These are phyloP conservation scores for Psephotus haematonotus DNA, from an alignment of 2,113 vertebrate genomes.

Conservation along the genomic window DNA sequence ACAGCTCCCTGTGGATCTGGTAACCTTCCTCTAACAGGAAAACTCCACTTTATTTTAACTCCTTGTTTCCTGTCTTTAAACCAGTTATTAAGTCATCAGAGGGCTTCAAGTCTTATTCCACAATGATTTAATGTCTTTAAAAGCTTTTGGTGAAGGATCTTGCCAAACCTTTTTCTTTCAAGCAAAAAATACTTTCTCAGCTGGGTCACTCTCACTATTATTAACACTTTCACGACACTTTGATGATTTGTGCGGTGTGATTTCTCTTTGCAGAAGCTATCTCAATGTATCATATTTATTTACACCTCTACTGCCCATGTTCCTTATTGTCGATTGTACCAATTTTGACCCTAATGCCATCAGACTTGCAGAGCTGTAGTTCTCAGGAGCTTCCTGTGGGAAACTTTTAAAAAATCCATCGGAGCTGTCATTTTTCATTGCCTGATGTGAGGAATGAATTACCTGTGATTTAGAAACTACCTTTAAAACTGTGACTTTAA, in stretches of 20 bases:
- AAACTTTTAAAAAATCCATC: background rate
- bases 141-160: background rate
- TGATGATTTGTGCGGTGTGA: background rate
- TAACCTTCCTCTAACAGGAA: slow-evolving; percentile 7
- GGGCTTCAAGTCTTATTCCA: background rate
- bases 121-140: background rate
- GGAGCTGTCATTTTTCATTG: background rate
- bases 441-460: background rate
- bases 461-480: background rate
- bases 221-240: slow-evolving; percentile 2
- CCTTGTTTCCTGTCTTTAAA: slow-evolving; percentile 1
- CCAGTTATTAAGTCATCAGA: slow-evolving; percentile 1
- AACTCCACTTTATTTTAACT: slow-evolving; percentile 1
- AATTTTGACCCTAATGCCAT: background rate
- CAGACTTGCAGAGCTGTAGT: background rate
- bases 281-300: background rate
- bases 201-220: background rate
- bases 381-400: background rate
- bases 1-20: background rate
- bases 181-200: background rate
- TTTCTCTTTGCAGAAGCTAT: slow-evolving; percentile 5
- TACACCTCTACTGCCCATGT: background rate
- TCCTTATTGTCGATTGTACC: background rate
- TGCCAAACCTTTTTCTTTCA: slow-evolving; percentile 4
- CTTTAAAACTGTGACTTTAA: background rate